A percentile compares a stretch with the other conserved stretches of the same genome.
Evolutionary conservation across 1,140 invertebrate genomes (phyloP).

Genomic region (Teleopsis dalmanni): DNA sequence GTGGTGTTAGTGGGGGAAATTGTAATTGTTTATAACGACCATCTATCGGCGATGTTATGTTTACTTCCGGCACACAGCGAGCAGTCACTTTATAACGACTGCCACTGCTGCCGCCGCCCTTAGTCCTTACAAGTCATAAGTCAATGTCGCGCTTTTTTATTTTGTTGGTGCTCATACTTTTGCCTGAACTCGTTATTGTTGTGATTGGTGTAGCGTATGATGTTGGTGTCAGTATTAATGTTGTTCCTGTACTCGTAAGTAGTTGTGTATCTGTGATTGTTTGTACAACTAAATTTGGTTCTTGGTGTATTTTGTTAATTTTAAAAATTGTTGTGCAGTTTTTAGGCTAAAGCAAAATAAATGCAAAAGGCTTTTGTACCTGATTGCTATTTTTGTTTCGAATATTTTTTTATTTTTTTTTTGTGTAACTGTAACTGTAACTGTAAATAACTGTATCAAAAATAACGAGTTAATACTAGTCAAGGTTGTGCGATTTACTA

Average conservation of each 20-base stretch:
- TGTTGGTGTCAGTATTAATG: constrained; percentile 17
- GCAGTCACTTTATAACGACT: constrained; percentile 42
- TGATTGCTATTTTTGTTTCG: no score
- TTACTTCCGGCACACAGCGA: constrained; percentile 41
- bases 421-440: no score
- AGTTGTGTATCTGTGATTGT: no score
- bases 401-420: no score
- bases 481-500: no score
- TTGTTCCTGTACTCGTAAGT: neutral
- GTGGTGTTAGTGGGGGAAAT: constrained; percentile 2
- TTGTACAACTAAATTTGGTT: no score
- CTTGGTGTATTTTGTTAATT: constrained; percentile 4
- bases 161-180: constrained; percentile 40
- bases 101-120: constrained; percentile 28
- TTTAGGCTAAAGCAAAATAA: neutral
- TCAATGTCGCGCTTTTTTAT: constrained; percentile 43
- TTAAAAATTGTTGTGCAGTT: neutral
- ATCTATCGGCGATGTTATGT: constrained; percentile 40
- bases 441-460: no score
- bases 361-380: no score
- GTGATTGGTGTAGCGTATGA: constrained; percentile 11
- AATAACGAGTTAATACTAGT: no score
- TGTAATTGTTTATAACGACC: constrained; percentile 12
- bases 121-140: constrained; percentile 43
- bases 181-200: constrained; percentile 22